Base-by-base conservation (phyloP, 2,113 vertebrate species). In the Neofelis nebulosa region DNA sequence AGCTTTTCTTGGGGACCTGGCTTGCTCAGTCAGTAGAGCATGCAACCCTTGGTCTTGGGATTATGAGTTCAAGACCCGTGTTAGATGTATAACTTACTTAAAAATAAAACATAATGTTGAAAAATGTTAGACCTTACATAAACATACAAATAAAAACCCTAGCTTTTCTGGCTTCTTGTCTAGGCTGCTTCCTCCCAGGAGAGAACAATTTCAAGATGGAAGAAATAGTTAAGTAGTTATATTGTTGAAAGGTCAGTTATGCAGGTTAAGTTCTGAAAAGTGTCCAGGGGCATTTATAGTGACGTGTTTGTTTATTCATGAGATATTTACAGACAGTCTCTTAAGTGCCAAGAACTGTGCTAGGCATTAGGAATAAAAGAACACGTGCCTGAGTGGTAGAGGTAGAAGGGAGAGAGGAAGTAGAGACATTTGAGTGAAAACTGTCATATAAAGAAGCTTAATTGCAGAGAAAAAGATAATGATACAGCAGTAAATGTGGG, bases 191-290 rank as follows among this genome's bases (percentile, higher is more conserved):
- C 33, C 33, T 65, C 45, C 31, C 19, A 91, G 55, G 52, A 95
- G 96, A 91, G 55, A 38, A 65, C 7, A 65, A 6, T 86, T 97
- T 86, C 8, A 73, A 45, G 33, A 38, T 78, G 65, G 79, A 92
- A 50, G 66, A 85, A 73, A 86, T 25, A 91, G 65, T 74, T 73
- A 45, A 55, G 31, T 68, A 92, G 65, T 94, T 36, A 52, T 52
- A 12, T 50, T 86, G 38, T 50, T 76, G 94, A 85, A 92, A 94
- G 61, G 41, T 48, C 66, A 57, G 15, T 21, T 57, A 45, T 78
- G 16, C 63, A 89, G 74, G 33, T 66, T 41, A 93, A 97, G 18
- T 90, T 91, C 55, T 95, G 66, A 71, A 89, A 82, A 94, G 63
- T 73, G 12, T 92, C 45, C 78, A 48, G 45, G 41, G 38, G 5